A percentile compares a stretch with the other conserved stretches of the same genome.
These are phyloP conservation scores for Chrysocyon brachyurus DNA, from an alignment of 2,797 vertebrate genomes.

Conservation along the genomic window DNA sequence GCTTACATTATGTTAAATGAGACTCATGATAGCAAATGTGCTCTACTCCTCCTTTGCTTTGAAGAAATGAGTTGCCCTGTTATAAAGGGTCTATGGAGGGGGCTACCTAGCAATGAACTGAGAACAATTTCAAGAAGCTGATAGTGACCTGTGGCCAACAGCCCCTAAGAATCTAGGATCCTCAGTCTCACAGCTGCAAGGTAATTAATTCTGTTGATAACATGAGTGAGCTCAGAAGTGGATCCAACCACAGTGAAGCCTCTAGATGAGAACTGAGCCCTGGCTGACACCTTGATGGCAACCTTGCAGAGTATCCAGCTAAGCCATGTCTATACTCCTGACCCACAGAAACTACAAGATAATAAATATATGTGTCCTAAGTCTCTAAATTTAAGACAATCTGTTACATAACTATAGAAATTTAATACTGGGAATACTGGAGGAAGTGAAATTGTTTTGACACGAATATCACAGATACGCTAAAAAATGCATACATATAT, in stretches of 20 bases:
- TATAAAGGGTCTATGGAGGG: neutral
- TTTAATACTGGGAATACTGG: neutral
- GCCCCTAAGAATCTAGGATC: neutral
- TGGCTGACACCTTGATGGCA: neutral
- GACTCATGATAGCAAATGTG: neutral
- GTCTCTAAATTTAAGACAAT: neutral
- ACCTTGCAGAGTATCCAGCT: neutral
- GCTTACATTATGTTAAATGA: neutral
- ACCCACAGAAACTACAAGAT: neutral
- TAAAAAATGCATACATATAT: neutral
- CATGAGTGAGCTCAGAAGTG: neutral
- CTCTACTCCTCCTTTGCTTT: neutral
- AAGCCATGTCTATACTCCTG: neutral
- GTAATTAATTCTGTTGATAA: neutral
- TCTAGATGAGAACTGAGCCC: neutral
- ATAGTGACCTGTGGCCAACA: neutral
- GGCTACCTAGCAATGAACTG: neutral
- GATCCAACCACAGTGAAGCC: neutral
- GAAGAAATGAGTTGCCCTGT: neutral
- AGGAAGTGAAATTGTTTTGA: slow-evolving; percentile 40
- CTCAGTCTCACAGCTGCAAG: neutral
- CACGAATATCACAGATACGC: neutral
- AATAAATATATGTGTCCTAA: neutral
- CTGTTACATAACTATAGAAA: neutral
- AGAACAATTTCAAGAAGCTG: neutral